Base-by-base conservation (phyloP, 1,140 invertebrate species). In the Cardiocondyla obscurior region DNA sequence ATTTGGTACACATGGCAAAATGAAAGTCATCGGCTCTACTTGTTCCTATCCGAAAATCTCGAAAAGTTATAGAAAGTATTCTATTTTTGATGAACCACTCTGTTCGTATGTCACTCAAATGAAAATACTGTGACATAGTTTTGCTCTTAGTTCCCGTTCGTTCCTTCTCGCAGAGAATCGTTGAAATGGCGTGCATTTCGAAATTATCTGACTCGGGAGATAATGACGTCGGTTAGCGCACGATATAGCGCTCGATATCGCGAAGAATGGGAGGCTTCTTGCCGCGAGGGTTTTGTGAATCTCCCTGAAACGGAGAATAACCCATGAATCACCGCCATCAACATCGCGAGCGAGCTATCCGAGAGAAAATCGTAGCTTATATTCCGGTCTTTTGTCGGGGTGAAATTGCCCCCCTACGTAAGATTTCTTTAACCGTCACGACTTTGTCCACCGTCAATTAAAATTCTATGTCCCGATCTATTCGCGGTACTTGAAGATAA, bases 121-220 rank as follows among this genome's bases (percentile, higher is more conserved):
- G 14, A 62, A 30, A 49, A 62, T 39, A 36, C 19, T 22, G 28
- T 39, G 72, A 62, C 72, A 64, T 39, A 64, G 55, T 62, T 76
- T 76, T 46, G 28, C n/a, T 76, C 28, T 62, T 49, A 58, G 70
- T 49, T 76, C 19, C n/a, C n/a, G 28, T 19, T 62, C 14, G 8
- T 33, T 25, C 33, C 8, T 16, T 72, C 19, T 57, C 22, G 33
- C 6, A 22, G 25, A 76, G 14, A 76, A 49, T 49, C 12, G 72
- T 28, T 42, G 72, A 76, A 76, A 76, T 49, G 28, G 39, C 25
- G 28, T 62, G 42, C 57, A 76, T 76, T 62, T 62, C n/a, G 28
- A 76, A 76, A 76, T 76, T 76, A 76, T 76, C 42, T 39, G 72
- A 55, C 55, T 58, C n/a, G 39, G 10, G n/a, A 14, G 39, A 76